Base-by-base conservation (phyloP, 1,140 invertebrate species). In the Nephila pilipes region DNA sequence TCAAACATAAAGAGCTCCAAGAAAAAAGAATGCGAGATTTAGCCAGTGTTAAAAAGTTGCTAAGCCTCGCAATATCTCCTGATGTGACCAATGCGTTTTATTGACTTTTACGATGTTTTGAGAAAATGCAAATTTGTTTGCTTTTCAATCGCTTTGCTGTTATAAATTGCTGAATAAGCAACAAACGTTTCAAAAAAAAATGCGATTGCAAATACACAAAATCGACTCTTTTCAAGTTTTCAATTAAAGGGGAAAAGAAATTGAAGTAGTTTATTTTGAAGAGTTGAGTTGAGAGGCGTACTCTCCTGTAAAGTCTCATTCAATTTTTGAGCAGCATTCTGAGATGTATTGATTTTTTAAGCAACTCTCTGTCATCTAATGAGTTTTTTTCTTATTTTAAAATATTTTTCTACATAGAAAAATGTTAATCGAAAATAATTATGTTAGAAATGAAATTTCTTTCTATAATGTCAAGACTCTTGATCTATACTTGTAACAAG, bases 231-330 rank as follows among this genome's bases (percentile, higher is more conserved):
- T 75, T 75, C 25, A 75, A 32, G 16, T 32, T 75, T 75, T 75
- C 69, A 75, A 75, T 75, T 75, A 75, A 75, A 75, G 32, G 29
- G 69, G 69, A 75, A 36, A 32, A 75, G 69, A 36, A 75, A 14
- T 32, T 75, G 69, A 75, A 75, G 29, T 75, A 75, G 29, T 75
- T 75, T 75, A 75, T 75, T 32, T 75, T 75, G 69, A 75, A 75
- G 29, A 75, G 63, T 3, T 6, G 22, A 65, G 25, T 29, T 25
- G 63, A 65, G 63, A 65, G 69, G 32, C 32, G 29, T 20, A 20
- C 29, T 75, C 18, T 22, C 18, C 29, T 75, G 69, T 32, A 32
- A 75, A 75, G 25, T 6, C 69, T 75, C 69, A 32, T 36, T 36
- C 32, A 75, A 32, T 36, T 32, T 69, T 75, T 75, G 14, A 32